Conservation (phyloP, 92 coral and sea anemone genomes). For the Actinernus sp. region DNA sequence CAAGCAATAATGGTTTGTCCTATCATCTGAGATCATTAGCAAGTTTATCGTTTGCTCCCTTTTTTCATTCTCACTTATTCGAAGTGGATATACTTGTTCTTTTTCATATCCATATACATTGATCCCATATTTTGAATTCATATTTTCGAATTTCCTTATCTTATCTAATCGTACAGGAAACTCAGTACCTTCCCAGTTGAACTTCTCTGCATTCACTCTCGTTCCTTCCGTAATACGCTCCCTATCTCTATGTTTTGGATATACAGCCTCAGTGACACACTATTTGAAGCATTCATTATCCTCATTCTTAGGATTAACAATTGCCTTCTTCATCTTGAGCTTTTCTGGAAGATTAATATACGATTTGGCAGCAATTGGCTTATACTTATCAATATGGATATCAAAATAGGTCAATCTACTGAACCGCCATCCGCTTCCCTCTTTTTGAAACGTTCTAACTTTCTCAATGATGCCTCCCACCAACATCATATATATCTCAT, state of each 20-base stretch:
- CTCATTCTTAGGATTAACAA: too few species aligned
- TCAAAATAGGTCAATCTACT: slow-evolving; percentile 19
- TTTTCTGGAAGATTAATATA: slow-evolving; percentile 17
- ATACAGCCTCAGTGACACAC: too few species aligned
- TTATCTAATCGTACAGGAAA: slow-evolving; percentile 29
- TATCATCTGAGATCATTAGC: slow-evolving; percentile 17
- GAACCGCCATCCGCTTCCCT: slow-evolving; percentile 46
- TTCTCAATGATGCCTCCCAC: slow-evolving; percentile 1
- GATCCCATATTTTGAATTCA: slow-evolving; percentile 11
- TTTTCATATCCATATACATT: slow-evolving; percentile 45
- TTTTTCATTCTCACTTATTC: too few species aligned
- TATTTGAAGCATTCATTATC: too few species aligned
- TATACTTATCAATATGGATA: slow-evolving; percentile 21
- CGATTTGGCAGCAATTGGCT: slow-evolving; percentile 36
- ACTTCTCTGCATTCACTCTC: slow-evolving; percentile 18
- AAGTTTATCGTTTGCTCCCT: too few species aligned
- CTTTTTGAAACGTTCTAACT: slow-evolving; percentile 14
- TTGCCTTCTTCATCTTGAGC: slow-evolving; percentile 9
- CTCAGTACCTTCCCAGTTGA: slow-evolving; percentile 30
- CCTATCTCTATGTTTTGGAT: slow-evolving; percentile 21
- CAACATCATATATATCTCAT: not conserved
- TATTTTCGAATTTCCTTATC: slow-evolving; percentile 38
- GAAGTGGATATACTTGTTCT: too few species aligned
- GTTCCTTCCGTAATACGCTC: slow-evolving; percentile 32
- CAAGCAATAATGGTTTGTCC: slow-evolving; percentile 49